Base-by-base conservation (phyloP, 2,888 invertebrate genomes). In the Sinohyriopsis cumingii region DNA sequence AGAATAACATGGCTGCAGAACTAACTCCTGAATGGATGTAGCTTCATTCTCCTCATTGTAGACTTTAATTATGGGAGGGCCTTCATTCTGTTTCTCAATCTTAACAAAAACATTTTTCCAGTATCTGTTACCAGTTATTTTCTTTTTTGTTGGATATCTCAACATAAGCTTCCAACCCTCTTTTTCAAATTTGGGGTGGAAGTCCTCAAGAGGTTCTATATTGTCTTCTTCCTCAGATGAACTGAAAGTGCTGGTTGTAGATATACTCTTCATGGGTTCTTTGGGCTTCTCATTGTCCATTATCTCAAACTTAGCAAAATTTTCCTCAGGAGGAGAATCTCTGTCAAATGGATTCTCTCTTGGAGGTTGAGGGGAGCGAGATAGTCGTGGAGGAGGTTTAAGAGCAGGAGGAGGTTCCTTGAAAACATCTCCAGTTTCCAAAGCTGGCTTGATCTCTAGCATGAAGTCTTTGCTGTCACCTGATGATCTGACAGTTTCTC, bases 71-170 rank as follows among this genome's bases (percentile, higher is more conserved):
- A 99, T 92, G 61, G 95, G 94, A 0, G 86, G 84, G 45, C 83
- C 84, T 64, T 89, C 86, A 57, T 96, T 95, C 84, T 93, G 94
- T 86, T 96, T 96, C 19, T 94, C 93, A 69, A 99, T 88, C 71
- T 94, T 94, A 9, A 98, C 95, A 89, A 94, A 97, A 70, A 98
- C 95, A 90, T 98, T 97, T 92, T 99, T 99, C 99, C 99, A 99
- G 91, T 96, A 98, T 81, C 92, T 76, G 79, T 92, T 91, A 56
- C 95, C 86, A 54, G 88, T 88, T 60, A 89, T 81, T 67, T 89
- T 89, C 77, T 87, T 88, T 79, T 89, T 89, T 28, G 86, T 84
- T 25, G 90, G 90, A 72, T 98, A 97, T 3, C 99, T 93, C 67
- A 98, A 91, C 82, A 97, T 95, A 95, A 99, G 95, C 87, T 98